phyloP scores from a whole-genome alignment of 2,888 invertebrate genomes.

The Phyto melanocephala region DNA sequence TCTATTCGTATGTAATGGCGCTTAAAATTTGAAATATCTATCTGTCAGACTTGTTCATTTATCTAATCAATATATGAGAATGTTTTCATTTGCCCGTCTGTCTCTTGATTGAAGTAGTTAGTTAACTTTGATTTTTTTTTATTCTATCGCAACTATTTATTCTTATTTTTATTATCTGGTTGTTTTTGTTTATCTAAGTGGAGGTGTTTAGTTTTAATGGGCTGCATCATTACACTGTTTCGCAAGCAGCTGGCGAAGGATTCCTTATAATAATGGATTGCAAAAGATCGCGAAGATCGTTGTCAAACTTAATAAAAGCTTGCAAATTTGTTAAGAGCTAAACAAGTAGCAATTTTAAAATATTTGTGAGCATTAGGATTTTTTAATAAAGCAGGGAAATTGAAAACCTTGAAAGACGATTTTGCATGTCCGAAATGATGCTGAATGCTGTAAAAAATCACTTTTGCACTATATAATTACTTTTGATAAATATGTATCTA shows the following conservation, averaged over 20 bases:
- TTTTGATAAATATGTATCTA: no score
- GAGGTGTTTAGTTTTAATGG: constrained; percentile 59
- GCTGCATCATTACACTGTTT: constrained; percentile 38
- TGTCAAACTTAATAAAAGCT: no score
- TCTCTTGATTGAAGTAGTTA: constrained; percentile 23
- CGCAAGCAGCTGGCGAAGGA: background rate
- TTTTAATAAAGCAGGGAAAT: no score
- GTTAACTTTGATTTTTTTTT: constrained; percentile 13
- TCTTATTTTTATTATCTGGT: constrained; percentile 40
- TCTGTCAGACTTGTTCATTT: constrained; percentile 51
- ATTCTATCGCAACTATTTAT: constrained; percentile 15
- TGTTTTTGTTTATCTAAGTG: constrained; percentile 44
- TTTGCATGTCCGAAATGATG: no score
- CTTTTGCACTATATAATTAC: no score
- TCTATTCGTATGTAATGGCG: constrained; percentile 50
- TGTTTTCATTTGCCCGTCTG: background rate
- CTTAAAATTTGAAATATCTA: constrained; percentile 60
- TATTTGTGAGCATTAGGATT: no score
- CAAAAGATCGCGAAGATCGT: no score
- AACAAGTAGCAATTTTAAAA: no score
- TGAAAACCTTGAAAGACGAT: no score
- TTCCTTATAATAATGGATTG: no score
- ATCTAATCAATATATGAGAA: constrained; percentile 41
- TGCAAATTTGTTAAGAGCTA: no score
- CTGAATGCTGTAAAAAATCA: no score